A percentile compares a stretch with the other conserved stretches of the same genome.
Conservation (phyloP, 2,888 invertebrate species). For the Melipona bicolor region DNA sequence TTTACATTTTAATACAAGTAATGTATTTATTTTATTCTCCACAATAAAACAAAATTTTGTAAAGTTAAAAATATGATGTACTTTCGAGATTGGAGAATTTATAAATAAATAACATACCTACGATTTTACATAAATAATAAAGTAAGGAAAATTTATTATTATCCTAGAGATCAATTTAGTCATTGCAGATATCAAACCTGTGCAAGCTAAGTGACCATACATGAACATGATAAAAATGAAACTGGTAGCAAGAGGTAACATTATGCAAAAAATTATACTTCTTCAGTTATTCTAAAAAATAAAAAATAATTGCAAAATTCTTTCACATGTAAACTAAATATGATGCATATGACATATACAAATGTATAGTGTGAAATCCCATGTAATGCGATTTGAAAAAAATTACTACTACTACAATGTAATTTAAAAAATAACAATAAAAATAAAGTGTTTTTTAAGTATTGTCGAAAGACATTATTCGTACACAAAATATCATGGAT, state of each 20-base stretch:
- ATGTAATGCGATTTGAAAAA: too few relatives aligned
- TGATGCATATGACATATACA: not conserved
- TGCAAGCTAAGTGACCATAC: not conserved
- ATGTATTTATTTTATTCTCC: not conserved
- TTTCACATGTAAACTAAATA: not conserved
- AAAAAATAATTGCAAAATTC: conserved; percentile 1
- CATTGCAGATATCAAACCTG: not conserved
- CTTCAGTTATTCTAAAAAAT: conserved; percentile 3
- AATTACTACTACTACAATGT: too few relatives aligned
- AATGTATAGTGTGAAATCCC: not conserved
- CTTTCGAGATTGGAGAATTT: not conserved
- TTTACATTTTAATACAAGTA: not conserved
- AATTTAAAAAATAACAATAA: too few relatives aligned
- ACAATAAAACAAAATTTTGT: not conserved
- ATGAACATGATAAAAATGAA: not conserved
- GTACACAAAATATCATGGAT: too few relatives aligned
- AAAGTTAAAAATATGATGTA: conserved; percentile 10
- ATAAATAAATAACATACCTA: not conserved
- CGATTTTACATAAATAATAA: not conserved
- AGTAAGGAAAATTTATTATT: not conserved
- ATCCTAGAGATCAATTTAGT: not conserved
- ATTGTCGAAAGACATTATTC: too few relatives aligned
- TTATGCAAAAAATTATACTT: not conserved
- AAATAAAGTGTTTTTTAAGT: too few relatives aligned
- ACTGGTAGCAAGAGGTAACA: not conserved